phyloP scores from a whole-genome alignment of 2,113 vertebrate species.

The Xiphophorus hellerii region DNA sequence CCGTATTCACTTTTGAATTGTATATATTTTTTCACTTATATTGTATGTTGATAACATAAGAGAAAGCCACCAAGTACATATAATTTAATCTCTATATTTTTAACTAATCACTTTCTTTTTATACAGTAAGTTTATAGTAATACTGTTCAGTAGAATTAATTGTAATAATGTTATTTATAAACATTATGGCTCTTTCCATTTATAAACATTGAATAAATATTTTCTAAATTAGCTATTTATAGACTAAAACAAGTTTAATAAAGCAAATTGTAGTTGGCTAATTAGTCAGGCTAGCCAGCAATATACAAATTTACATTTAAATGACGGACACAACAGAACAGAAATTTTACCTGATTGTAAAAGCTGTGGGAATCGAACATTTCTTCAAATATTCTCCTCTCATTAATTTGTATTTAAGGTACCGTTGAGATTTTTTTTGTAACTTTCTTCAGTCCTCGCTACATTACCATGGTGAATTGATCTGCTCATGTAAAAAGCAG shows the following conservation, averaged over 20 bases:
- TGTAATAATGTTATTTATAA: too few species aligned
- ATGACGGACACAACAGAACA: background rate
- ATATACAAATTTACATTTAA: background rate
- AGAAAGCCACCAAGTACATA: background rate
- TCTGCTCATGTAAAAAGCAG: slow-evolving; percentile 55
- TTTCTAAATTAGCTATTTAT: too few species aligned
- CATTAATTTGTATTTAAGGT: background rate
- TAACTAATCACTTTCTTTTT: too few species aligned
- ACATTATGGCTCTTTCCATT: too few species aligned
- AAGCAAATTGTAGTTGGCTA: too few species aligned
- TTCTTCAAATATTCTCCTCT: background rate
- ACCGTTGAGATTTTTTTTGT: too few species aligned
- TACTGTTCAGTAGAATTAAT: too few species aligned
- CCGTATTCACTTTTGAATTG: background rate
- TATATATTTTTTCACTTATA: background rate
- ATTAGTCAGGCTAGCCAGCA: too few species aligned
- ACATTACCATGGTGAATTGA: slow-evolving; percentile 13
- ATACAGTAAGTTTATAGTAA: too few species aligned
- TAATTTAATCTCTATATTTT: background rate
- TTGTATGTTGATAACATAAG: background rate
- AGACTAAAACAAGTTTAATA: too few species aligned
- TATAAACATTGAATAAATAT: too few species aligned
- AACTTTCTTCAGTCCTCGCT: slow-evolving; percentile 46
- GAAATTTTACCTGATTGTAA: background rate
- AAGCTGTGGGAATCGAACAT: background rate